Percentiles rank a stretch among this genome's conserved stretches.
Conservation (phyloP, 2,113 vertebrate species). For the Crotalus tigris region DNA sequence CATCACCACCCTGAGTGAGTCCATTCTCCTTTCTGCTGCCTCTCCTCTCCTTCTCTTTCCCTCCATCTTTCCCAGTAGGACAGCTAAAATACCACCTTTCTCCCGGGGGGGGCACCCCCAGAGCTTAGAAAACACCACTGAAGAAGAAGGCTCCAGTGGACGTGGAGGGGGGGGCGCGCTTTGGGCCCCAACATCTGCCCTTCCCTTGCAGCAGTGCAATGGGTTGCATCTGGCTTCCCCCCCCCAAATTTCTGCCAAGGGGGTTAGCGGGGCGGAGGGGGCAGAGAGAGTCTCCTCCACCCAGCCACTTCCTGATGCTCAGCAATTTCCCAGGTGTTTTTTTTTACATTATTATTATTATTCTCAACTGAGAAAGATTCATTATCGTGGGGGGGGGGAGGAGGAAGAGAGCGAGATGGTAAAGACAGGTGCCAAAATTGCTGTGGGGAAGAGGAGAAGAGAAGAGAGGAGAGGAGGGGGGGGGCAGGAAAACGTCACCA, state of each 20-base stretch:
- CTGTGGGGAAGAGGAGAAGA: not conserved
- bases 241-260: not conserved
- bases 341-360: not conserved
- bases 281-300: not conserved
- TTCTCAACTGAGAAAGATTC: not conserved
- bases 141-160: not conserved
- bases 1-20: not conserved
- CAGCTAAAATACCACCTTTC: too few species aligned
- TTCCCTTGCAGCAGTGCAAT: not conserved
- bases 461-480: not conserved
- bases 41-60: not conserved
- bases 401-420: not conserved
- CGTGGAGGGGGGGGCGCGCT: not conserved
- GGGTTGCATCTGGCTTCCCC: not conserved
- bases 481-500: constrained; percentile 74
- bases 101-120: not conserved
- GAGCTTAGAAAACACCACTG: not conserved
- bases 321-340: not conserved
- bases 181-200: not conserved
- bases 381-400: not conserved
- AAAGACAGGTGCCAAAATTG: not conserved
- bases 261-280: too few species aligned
- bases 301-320: not conserved
- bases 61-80: not conserved
- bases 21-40: not conserved